phyloP scores from a whole-genome alignment of 2,888 invertebrate species.

The Sicus ferrugineus region DNA sequence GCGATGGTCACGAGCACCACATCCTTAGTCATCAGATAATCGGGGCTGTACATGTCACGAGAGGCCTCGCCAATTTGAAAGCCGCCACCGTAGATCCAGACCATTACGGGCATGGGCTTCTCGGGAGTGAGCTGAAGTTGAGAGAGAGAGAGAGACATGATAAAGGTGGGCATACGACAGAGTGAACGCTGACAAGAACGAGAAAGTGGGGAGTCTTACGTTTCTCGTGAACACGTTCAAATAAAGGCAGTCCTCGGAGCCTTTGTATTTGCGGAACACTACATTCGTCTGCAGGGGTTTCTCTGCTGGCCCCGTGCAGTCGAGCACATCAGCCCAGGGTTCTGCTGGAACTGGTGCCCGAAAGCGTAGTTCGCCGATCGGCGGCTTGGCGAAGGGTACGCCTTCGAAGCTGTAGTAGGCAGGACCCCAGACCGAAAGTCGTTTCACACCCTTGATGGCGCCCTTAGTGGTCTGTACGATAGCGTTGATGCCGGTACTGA shows the following conservation, averaged over 20 bases:
- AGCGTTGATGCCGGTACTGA: slow-evolving; percentile 53
- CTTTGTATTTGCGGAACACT: slow-evolving; percentile 59
- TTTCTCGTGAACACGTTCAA: slow-evolving; percentile 65
- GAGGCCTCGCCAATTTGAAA: slow-evolving; percentile 65
- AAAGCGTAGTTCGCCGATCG: slow-evolving; percentile 57
- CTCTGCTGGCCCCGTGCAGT: slow-evolving; percentile 61
- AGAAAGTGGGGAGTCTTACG: slow-evolving; percentile 48
- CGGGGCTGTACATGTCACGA: slow-evolving; percentile 63
- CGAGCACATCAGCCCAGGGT: slow-evolving; percentile 63
- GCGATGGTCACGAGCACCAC: slow-evolving; percentile 65
- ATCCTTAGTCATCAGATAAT: slow-evolving; percentile 65
- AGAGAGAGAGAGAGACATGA: neutral
- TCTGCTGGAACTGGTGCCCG: slow-evolving; percentile 63
- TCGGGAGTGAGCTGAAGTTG: slow-evolving; percentile 50
- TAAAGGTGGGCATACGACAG: neutral
- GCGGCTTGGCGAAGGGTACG: slow-evolving; percentile 62
- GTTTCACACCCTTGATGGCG: slow-evolving; percentile 57
- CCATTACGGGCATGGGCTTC: slow-evolving; percentile 61
- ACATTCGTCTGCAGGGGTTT: slow-evolving; percentile 59
- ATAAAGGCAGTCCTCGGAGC: slow-evolving; percentile 68
- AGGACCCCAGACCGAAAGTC: slow-evolving; percentile 58
- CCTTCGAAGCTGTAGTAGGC: slow-evolving; percentile 59
- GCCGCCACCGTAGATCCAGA: slow-evolving; percentile 67
- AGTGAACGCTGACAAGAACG: neutral
- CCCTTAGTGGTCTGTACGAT: slow-evolving; percentile 57